These are phyloP conservation scores for Telmatherina bonti DNA, from an alignment of 2,797 vertebrate genomes.

Conservation along the genomic window DNA sequence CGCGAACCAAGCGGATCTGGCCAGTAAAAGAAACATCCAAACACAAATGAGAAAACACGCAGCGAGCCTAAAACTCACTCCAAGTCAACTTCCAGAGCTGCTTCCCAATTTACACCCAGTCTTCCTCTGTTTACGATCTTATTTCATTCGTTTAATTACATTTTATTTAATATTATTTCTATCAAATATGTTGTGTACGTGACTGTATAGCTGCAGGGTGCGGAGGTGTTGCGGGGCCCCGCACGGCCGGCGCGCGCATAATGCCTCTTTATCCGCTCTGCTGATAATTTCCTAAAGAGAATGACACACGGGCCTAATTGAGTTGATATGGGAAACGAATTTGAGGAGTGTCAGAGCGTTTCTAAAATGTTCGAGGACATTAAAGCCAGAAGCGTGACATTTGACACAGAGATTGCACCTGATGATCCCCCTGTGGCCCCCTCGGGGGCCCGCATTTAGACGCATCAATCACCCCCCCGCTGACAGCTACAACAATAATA, in stretches of 20 bases:
- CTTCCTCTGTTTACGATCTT: not conserved
- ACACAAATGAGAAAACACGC: not conserved
- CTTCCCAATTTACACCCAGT: too few species aligned
- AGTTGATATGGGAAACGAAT: conserved; percentile 95
- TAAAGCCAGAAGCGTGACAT: conserved; percentile 91
- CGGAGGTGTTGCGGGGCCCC: conserved; percentile 46
- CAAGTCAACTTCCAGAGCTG: too few species aligned
- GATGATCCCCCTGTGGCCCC: conserved; percentile 76
- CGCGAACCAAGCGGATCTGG: conserved; percentile 91
- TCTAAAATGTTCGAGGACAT: conserved; percentile 93
- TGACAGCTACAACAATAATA: conserved; percentile 79
- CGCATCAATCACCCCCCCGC: conserved; percentile 83
- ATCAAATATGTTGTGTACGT: not conserved
- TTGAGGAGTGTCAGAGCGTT: conserved; percentile 90
- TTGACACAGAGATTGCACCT: conserved; percentile 87
- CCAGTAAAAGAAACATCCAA: not conserved
- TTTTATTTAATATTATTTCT: not conserved
- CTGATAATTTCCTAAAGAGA: conserved; percentile 78
- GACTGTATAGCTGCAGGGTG: not conserved
- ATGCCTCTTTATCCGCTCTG: conserved; percentile 83
- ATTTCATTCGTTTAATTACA: not conserved
- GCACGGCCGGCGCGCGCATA: conserved; percentile 60
- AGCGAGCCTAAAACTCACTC: too few species aligned
- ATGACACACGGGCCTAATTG: conserved; percentile 82
- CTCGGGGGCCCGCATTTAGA: conserved; percentile 80